These are phyloP conservation scores for Megastigmus dorsalis DNA, from an alignment of 2,888 invertebrate genomes.

Conservation along the genomic window DNA sequence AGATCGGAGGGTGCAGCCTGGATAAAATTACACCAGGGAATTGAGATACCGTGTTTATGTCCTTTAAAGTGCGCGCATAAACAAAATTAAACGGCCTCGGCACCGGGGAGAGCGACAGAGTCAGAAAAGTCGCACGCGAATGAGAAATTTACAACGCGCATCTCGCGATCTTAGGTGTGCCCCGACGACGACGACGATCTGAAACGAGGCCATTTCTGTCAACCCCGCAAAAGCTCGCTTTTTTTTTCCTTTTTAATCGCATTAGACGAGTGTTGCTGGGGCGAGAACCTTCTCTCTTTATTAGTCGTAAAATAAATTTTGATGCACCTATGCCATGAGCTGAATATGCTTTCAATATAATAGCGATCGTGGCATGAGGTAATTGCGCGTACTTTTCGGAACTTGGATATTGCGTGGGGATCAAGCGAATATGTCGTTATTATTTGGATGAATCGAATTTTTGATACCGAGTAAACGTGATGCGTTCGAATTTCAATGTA, in stretches of 20 bases:
- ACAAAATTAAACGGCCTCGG: slow-evolving; percentile 72
- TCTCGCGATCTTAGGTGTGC: slow-evolving; percentile 13
- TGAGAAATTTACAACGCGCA: slow-evolving; percentile 42
- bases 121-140: slow-evolving; percentile 35
- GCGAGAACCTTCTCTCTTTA: slow-evolving; percentile 16
- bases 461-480: too few species aligned
- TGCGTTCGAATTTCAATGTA: too few species aligned
- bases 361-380: too few species aligned
- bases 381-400: too few species aligned
- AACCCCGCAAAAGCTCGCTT: too few species aligned
- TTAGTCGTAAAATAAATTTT: slow-evolving; percentile 47
- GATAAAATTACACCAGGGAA: slow-evolving; percentile 72
- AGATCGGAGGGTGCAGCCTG: slow-evolving; percentile 55
- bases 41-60: slow-evolving; percentile 74
- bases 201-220: slow-evolving; percentile 6
- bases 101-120: neutral
- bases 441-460: too few species aligned
- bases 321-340: neutral
- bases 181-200: slow-evolving; percentile 2
- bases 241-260: slow-evolving; percentile 28
- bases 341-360: slow-evolving; percentile 24
- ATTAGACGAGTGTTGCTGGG: neutral
- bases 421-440: too few species aligned
- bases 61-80: slow-evolving; percentile 72
- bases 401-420: too few species aligned